A percentile compares a stretch with the other conserved stretches of the same genome.
phyloP scores from a whole-genome alignment of 23 tunicate genomes.

The Oikopleura albicans region DNA sequence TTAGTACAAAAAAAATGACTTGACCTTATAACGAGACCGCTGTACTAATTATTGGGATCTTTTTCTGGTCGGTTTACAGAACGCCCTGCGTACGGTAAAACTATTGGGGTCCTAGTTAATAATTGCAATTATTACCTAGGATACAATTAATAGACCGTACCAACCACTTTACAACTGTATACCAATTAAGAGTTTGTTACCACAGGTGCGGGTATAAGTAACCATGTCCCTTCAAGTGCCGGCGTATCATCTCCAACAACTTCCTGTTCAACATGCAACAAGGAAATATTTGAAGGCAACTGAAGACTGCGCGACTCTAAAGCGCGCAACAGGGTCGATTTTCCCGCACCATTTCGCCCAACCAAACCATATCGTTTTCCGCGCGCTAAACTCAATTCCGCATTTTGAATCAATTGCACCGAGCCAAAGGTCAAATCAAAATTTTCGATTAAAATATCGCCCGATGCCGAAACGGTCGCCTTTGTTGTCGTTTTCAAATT shows the following conservation, averaged over 20 bases:
- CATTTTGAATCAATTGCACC: slow-evolving; percentile 55
- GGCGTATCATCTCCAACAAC: slow-evolving; percentile 92
- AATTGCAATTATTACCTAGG: too few relatives aligned
- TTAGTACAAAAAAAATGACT: too few relatives aligned
- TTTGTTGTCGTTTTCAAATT: slow-evolving; percentile 22
- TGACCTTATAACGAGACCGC: too few relatives aligned
- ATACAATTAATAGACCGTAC: too few relatives aligned
- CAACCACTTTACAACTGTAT: too few relatives aligned
- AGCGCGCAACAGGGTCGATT: slow-evolving; percentile 64
- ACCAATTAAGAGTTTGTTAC: too few relatives aligned
- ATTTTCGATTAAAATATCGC: slow-evolving; percentile 75
- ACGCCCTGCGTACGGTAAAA: too few relatives aligned
- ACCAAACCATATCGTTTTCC: slow-evolving; percentile 88
- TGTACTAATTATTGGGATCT: too few relatives aligned
- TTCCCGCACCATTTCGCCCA: slow-evolving; percentile 92
- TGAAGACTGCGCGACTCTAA: slow-evolving; percentile 28
- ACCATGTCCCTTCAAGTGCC: slow-evolving; percentile 25
- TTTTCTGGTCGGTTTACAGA: too few relatives aligned
- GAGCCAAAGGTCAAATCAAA: slow-evolving; percentile 83
- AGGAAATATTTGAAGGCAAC: slow-evolving; percentile 43
- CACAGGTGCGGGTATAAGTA: too few relatives aligned
- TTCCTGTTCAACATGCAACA: slow-evolving; percentile 93
- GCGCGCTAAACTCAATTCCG: slow-evolving; percentile 48
- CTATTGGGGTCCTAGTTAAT: too few relatives aligned
- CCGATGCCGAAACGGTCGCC: not conserved